phyloP scores from a whole-genome alignment of 2,113 vertebrate genomes.

The Addax nasomaculatus region DNA sequence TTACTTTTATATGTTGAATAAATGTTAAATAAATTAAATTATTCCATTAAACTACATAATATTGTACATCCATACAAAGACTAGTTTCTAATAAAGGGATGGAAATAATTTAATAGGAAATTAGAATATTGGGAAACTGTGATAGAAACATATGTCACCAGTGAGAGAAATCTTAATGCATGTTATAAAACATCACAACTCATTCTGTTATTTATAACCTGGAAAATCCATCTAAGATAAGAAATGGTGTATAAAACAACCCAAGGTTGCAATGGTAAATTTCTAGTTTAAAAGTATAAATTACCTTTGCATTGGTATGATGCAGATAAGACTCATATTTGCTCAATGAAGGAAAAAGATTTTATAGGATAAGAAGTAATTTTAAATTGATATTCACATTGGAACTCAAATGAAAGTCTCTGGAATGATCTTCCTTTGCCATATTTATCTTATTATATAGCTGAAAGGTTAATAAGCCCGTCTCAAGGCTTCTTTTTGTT shows the following conservation, averaged over 20 bases:
- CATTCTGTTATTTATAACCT: slow-evolving; percentile 52
- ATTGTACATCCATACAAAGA: not conserved
- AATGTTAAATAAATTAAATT: not conserved
- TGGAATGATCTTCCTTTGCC: slow-evolving; percentile 9
- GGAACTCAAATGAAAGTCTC: slow-evolving; percentile 44
- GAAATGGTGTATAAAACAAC: slow-evolving; percentile 38
- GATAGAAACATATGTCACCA: not conserved
- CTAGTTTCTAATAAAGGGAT: not conserved
- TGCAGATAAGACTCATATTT: slow-evolving; percentile 27
- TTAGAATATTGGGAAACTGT: slow-evolving; percentile 14
- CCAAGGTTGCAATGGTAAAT: slow-evolving; percentile 58
- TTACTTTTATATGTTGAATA: not conserved
- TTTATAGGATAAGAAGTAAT: slow-evolving; percentile 65
- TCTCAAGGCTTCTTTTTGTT: not conserved
- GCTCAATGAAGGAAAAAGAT: slow-evolving; percentile 73
- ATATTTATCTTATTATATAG: not conserved
- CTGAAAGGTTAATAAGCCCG: slow-evolving; percentile 25
- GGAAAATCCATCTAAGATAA: slow-evolving; percentile 19
- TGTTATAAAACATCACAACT: slow-evolving; percentile 34
- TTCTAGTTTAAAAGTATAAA: slow-evolving; percentile 65
- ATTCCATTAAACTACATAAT: not conserved
- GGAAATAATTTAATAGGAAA: not conserved
- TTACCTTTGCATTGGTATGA: slow-evolving; percentile 38
- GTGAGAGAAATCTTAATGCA: slow-evolving; percentile 7
- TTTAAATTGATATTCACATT: slow-evolving; percentile 71